These are phyloP conservation scores for Tupaia tana DNA, from an alignment of 2,113 vertebrate genomes.

Conservation along the genomic window DNA sequence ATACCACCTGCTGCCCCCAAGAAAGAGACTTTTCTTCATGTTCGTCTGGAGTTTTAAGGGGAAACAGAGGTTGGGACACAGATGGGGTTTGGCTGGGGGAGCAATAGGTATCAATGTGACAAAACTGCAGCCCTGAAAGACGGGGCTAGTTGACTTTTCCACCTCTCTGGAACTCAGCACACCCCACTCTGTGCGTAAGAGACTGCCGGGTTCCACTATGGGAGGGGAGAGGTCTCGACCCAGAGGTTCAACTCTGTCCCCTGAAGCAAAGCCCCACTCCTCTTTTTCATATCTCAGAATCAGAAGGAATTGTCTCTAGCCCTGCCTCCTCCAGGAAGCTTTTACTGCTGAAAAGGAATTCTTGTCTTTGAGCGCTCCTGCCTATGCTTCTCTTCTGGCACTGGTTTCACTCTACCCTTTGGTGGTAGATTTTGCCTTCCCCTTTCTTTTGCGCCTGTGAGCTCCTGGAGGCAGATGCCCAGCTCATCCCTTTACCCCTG, in stretches of 20 bases:
- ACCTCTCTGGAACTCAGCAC: neutral
- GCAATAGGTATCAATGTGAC: neutral
- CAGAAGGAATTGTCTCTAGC: neutral
- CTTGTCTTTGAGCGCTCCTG: neutral
- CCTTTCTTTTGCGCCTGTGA: neutral
- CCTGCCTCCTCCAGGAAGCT: neutral
- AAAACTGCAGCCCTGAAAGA: neutral
- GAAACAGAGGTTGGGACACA: neutral
- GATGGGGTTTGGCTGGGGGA: neutral
- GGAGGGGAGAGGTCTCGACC: neutral
- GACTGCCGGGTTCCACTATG: neutral
- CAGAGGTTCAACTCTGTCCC: neutral
- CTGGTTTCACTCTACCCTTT: neutral
- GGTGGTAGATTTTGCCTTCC: neutral
- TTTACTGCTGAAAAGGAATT: neutral
- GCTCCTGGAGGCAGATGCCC: neutral
- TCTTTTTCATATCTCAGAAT: neutral
- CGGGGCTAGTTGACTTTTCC: neutral
- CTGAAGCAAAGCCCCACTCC: neutral
- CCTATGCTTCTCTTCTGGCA: neutral
- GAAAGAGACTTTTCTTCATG: conserved; percentile 16
- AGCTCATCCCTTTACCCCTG: neutral
- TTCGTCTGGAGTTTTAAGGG: neutral
- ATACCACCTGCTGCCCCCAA: no score
- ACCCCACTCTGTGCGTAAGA: neutral